These are phyloP conservation scores for Lucilia cuprina DNA, from an alignment of 1,140 invertebrate genomes.

Conservation along the genomic window DNA sequence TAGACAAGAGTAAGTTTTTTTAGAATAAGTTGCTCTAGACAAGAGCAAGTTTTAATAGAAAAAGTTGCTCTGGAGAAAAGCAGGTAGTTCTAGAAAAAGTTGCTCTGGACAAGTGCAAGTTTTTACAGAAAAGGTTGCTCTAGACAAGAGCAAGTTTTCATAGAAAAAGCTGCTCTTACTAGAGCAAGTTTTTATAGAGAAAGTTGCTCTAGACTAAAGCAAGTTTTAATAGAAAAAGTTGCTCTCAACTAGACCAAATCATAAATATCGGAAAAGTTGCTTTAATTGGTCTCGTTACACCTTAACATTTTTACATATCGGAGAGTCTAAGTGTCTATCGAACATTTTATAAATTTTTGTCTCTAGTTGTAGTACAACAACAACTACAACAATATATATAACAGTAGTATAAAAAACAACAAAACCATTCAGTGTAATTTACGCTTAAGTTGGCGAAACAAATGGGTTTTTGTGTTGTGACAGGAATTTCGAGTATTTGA, in stretches of 20 bases:
- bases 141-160: neutral
- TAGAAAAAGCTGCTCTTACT: neutral
- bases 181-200: too few relatives aligned
- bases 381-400: too few relatives aligned
- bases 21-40: neutral
- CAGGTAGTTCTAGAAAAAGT: neutral
- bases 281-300: too few relatives aligned
- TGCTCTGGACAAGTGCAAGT: neutral
- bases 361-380: neutral
- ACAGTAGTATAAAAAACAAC: neutral
- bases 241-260: neutral
- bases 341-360: neutral
- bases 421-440: neutral
- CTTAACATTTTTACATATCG: too few relatives aligned
- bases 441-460: constrained; percentile 3
- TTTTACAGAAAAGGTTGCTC: too few relatives aligned
- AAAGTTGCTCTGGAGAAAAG: neutral
- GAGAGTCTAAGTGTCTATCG: too few relatives aligned
- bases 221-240: neutral
- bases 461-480: neutral
- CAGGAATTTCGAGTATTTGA: constrained; percentile 7
- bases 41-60: neutral
- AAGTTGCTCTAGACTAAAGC: too few relatives aligned
- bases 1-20: neutral
- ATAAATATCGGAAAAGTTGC: too few relatives aligned